Evolutionary conservation across 2,113 vertebrate species (phyloP), one percentile per base, ranked within the genome.

Genomic region (Sceloporus undulatus): DNA sequence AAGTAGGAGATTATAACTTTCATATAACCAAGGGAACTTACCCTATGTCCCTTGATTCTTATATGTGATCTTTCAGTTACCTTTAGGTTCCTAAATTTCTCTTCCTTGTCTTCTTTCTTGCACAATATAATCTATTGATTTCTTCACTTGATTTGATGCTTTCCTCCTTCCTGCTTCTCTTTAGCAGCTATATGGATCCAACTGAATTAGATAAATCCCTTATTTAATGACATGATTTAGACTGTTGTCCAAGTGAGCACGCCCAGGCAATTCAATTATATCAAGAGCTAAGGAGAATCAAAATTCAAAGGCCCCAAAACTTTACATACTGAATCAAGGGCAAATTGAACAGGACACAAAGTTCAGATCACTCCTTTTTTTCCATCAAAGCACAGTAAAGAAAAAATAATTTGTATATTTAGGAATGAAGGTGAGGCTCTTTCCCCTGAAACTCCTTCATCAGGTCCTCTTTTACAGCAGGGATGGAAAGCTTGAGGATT

Each of bases 211-310:
- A 92, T 87, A 92, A 93, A 94, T 92, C 79, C 27, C 83, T 89
- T 91, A 40, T 68, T 84, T 86, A 85, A 48, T 75, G 84, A 86
- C 76, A 65, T 10, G 11, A 62, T 59, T 92, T 87, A 82, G 91
- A n/a, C n/a, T 88, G 71, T 84, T 92, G 89, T 88, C 74, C 84
- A 93, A 92, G 86, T 87, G 82, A 85, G 86, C 92, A 54, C 21
- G 8, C 38, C 76, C 8, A 80, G 86, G 83, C 89, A 92, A 92
- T 79, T 86, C 90, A 93, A 94, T 90, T 89, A 87, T 91, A 90
- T 90, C 92, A 92, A 93, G 90, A 92, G 79, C 74, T 85, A 82
- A 84, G 81, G 84, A 70, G 80, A 83, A 85, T 34, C 34, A 34
- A 34, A 34, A 34, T 34, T 88, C 86, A 52, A 34, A 23, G 25